These are phyloP conservation scores for Lepidurus packardi DNA, from an alignment of 1,140 invertebrate species.

Conservation along the genomic window DNA sequence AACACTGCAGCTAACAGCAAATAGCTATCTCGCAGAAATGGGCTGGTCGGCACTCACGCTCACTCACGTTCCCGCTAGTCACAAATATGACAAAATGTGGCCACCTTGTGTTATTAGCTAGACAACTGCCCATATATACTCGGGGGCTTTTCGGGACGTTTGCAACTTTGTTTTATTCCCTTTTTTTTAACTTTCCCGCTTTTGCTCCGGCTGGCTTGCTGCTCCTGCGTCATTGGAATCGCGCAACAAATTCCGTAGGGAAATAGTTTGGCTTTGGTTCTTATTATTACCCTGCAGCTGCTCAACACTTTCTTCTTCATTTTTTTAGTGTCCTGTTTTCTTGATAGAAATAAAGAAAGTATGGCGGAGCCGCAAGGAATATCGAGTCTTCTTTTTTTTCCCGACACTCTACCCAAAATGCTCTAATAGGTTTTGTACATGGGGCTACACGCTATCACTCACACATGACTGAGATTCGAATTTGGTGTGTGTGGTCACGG, in stretches of 20 bases:
- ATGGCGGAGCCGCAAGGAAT: neutral
- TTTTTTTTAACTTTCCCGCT: neutral
- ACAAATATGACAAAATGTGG: slow-evolving; percentile 20
- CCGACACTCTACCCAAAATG: too few species aligned
- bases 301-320: slow-evolving; percentile 11
- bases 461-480: neutral
- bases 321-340: neutral
- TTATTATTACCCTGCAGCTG: slow-evolving; percentile 10
- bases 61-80: slow-evolving; percentile 16
- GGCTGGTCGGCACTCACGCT: neutral
- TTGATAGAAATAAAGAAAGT: too few species aligned
- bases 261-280: slow-evolving; percentile 13
- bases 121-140: slow-evolving; percentile 10
- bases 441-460: neutral
- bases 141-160: neutral
- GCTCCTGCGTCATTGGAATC: neutral
- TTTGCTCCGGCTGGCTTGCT: neutral
- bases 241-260: neutral
- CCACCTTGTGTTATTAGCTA: slow-evolving; percentile 21
- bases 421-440: neutral
- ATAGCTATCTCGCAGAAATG: slow-evolving; percentile 3
- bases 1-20: slow-evolving; percentile 8
- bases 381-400: neutral
- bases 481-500: slow-evolving; percentile 17
- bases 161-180: neutral